These are phyloP conservation scores for Tympanoctomys barrerae DNA, from an alignment of 2,797 vertebrate species.

Conservation along the genomic window DNA sequence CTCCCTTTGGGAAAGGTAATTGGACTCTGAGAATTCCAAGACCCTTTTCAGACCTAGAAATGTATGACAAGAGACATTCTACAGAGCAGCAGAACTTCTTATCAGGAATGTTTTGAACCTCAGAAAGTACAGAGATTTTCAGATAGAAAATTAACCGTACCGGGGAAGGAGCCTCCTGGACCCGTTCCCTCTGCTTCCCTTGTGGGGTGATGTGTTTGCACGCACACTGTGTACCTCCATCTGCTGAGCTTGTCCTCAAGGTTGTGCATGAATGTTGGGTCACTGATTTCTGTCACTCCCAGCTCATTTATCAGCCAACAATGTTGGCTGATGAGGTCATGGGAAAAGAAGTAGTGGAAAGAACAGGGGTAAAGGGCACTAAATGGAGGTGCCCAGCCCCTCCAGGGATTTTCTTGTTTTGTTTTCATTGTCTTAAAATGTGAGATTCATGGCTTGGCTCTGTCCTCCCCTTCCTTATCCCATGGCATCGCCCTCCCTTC, in stretches of 20 bases:
- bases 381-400: not conserved
- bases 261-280: not conserved
- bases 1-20: constrained; percentile 69
- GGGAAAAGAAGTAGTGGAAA: not conserved
- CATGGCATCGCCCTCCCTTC: too few relatives aligned
- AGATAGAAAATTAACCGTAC: not conserved
- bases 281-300: not conserved
- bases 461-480: not conserved
- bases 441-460: not conserved
- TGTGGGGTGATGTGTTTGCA: too few relatives aligned
- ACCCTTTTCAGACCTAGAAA: not conserved
- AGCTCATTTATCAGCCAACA: not conserved
- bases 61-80: constrained; percentile 17
- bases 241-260: not conserved
- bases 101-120: not conserved
- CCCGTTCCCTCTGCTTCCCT: not conserved
- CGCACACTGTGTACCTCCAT: not conserved
- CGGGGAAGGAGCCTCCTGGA: not conserved
- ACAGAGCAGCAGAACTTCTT: constrained; percentile 49
- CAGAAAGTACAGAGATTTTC: not conserved
- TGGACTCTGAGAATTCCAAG: constrained; percentile 59
- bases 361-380: not conserved
- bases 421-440: not conserved
- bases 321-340: not conserved
- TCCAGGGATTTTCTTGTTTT: not conserved